Conservation (phyloP, 2,113 vertebrate species). For the Bujurquina vittata region DNA sequence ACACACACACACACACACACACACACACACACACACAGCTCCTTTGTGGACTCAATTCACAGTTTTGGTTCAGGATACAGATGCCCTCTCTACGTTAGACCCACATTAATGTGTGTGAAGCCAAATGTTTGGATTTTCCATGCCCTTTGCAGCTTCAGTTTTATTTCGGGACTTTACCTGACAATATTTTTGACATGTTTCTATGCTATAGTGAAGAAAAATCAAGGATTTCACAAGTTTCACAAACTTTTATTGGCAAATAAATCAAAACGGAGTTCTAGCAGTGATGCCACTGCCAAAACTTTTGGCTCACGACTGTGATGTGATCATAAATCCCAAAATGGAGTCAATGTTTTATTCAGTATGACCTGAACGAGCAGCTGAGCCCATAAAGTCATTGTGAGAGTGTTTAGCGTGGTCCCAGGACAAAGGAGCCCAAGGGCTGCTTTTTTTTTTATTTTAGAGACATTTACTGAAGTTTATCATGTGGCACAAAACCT, state of each 20-base stretch:
- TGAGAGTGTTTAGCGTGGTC: background rate
- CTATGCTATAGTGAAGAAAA: background rate
- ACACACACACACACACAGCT: background rate
- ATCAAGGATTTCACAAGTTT: background rate
- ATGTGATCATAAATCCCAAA: background rate
- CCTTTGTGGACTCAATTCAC: background rate
- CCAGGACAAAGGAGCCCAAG: fast-evolving
- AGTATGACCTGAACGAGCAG: background rate
- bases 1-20: fast-evolving
- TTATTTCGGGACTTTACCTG: background rate
- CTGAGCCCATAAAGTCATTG: background rate
- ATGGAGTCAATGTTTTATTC: background rate
- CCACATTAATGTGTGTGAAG: background rate
- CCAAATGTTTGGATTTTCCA: background rate
- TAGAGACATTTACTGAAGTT: background rate
- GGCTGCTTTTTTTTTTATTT: background rate
- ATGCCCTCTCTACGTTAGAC: background rate
- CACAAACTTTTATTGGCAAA: background rate
- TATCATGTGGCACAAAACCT: background rate
- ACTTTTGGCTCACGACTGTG: background rate
- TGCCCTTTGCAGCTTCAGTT: background rate
- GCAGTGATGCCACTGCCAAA: background rate
- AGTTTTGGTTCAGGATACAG: background rate
- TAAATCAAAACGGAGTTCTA: background rate
- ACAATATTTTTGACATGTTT: background rate